Base-by-base conservation (phyloP, 2,797 vertebrate genomes). In the Argyrosomus regius region DNA sequence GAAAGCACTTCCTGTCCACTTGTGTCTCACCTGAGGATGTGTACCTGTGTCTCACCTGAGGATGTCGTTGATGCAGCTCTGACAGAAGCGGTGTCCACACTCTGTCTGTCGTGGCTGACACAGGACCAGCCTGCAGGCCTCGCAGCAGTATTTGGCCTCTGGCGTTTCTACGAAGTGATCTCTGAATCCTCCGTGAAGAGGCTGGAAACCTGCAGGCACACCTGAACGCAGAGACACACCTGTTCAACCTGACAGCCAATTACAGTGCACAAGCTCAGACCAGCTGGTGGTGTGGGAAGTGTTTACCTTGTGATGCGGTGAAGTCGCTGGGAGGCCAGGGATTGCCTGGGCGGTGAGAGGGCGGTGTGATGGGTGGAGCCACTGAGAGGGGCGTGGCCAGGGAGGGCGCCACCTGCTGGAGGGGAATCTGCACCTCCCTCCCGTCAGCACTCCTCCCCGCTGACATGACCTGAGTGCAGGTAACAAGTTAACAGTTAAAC, bases 101-200 rank as follows among this genome's bases (percentile, higher is more conserved):
- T 98, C 97, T 0, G 98, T 99, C 94, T 99, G 98, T 46, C 96
- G 95, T 0, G 98, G 98, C 86, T 96, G 96, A 90, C 98, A 98
- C 80, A 99, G 94, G 84, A 97, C 97, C 91, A 97, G 95, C 53
- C 87, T 94, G 92, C 98, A 99, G 77, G 96, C 92, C 94, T 99
- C 97, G n/a, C 98, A 99, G 91, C 97, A 96, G 91, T 99, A 99
- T 82, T 99, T 99, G 80, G 96, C 94, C 67, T 99, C 98, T 39
- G 98, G 98, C 0, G 92, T 87, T 81, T 96, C 96, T 80, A 98
- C 94, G 28, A 99, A 99, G 82, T 93, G 96, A 71, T 99, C 98
- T 75, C 96, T 96, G 94, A 99, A 99, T 18, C 98, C 98, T 0
- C 96, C 97, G 46, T 96, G 97, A n/a, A 95, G 91, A 0, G 98